phyloP scores from a whole-genome alignment of 2,888 invertebrate species.

The Cynaeus angustus region DNA sequence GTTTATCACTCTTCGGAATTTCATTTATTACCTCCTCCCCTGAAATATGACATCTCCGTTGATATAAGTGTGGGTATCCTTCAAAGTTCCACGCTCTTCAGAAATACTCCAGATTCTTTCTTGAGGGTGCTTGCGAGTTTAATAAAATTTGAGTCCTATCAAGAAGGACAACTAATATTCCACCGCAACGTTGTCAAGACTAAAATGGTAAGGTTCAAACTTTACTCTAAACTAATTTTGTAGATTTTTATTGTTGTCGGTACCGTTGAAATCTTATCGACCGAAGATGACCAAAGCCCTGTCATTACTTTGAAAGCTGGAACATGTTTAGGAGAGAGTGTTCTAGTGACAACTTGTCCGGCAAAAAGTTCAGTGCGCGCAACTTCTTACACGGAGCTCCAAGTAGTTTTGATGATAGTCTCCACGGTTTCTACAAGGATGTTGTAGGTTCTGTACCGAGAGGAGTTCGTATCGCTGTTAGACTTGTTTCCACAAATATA shows the following conservation, averaged over 20 bases:
- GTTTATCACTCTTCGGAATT: constrained; percentile 72
- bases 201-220: constrained; percentile 69
- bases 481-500: constrained; percentile 52
- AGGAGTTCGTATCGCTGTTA: constrained; percentile 56
- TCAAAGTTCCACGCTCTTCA: constrained; percentile 73
- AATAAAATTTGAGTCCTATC: constrained; percentile 74
- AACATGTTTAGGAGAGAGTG: constrained; percentile 75
- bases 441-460: constrained; percentile 50
- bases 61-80: constrained; percentile 70
- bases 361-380: constrained; percentile 74
- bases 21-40: constrained; percentile 71
- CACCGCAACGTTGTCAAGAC: constrained; percentile 73
- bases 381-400: constrained; percentile 74
- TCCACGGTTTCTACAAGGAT: background rate
- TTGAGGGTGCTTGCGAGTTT: constrained; percentile 73
- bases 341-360: constrained; percentile 73
- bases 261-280: constrained; percentile 73
- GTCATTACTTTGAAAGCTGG: constrained; percentile 73
- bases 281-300: constrained; percentile 75
- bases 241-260: constrained; percentile 72
- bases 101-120: constrained; percentile 74
- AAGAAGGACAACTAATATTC: constrained; percentile 74
- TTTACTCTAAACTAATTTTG: background rate
- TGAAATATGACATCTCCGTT: constrained; percentile 74
- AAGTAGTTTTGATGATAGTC: constrained; percentile 57